These are phyloP conservation scores for Malurus alboscapulatus DNA, from an alignment of 2,113 vertebrate species.

Conservation along the genomic window DNA sequence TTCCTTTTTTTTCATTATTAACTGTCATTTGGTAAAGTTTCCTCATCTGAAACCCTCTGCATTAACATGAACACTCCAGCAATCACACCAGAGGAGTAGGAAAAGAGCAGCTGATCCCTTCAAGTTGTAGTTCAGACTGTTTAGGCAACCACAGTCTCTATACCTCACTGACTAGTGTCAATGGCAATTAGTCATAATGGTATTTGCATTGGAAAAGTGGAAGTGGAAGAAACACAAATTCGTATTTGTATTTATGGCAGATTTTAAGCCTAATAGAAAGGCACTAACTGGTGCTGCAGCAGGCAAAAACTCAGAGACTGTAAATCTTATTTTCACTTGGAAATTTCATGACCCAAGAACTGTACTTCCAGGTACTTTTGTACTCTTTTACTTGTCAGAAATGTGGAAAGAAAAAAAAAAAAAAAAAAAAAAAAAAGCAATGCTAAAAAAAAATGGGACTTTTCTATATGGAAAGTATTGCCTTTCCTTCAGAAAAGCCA, in stretches of 20 bases:
- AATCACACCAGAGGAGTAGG: background rate
- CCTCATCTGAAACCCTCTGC: background rate
- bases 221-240: background rate
- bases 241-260: background rate
- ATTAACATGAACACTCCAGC: background rate
- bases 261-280: background rate
- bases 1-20: background rate
- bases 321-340: background rate
- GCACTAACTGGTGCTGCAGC: background rate
- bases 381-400: background rate
- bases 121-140: background rate
- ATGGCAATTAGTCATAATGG: background rate
- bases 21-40: background rate
- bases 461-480: conserved; percentile 48
- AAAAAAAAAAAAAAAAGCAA: background rate
- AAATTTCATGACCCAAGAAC: background rate
- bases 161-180: background rate
- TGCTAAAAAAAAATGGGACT: background rate
- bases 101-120: background rate
- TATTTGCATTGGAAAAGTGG: background rate
- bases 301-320: background rate
- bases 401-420: background rate
- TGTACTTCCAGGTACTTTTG: conserved; percentile 13
- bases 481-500: conserved; percentile 48
- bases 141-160: background rate